Base-by-base conservation (phyloP, 35 echinoderm and acorn worm genomes). In the Eucidaris tribuloides region DNA sequence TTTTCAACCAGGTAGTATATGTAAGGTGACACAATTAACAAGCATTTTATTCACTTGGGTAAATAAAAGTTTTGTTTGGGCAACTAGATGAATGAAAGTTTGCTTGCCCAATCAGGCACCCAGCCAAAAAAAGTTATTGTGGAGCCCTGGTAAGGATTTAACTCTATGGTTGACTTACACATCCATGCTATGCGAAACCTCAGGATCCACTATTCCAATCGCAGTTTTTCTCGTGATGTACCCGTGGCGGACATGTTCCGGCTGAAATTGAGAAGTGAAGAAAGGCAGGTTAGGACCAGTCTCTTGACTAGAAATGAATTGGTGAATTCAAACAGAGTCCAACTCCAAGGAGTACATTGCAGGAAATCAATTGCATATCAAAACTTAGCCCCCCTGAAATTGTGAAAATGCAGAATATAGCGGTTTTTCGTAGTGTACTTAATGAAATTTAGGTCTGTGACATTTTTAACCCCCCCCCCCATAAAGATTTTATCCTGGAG, bases 201-300 rank as follows among this genome's bases (percentile, higher is more conserved):
- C 94, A 27, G 94, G 94, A 70, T 97, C 94, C 13, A 97, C 94
- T 3, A 97, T 29, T 18, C 86, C 86, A 74, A 97, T 89, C 1
- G 94, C 94, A 55, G 94, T 97, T 42, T 97, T 97, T 19, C 94
- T 79, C 45, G 94, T 97, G 64, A 92, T 93, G 76, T 82, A 97
- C 0, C 94, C 94, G 83, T 97, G 94, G 7, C 77, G 79, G n/a
- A 97, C 86, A 85, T 92, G 90, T 36, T 83, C 66, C 28, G 94
- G 94, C 90, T 96, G 48, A 24, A 60, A 70, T 7, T 33, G 27
- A 57, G 28, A 42, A 6, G 43, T 30, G 9, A 41, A 40, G 32
- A 59, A 20, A 56, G 19, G 14, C 48, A 9, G 48, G 9, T 52
- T 52, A 52, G 9, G n/a, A 52, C 9, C n/a, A 52, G 9, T n/a